A percentile compares a stretch with the other conserved stretches of the same genome.
phyloP scores from a whole-genome alignment of 2,888 invertebrate genomes.

The Leptothorax acervorum region DNA sequence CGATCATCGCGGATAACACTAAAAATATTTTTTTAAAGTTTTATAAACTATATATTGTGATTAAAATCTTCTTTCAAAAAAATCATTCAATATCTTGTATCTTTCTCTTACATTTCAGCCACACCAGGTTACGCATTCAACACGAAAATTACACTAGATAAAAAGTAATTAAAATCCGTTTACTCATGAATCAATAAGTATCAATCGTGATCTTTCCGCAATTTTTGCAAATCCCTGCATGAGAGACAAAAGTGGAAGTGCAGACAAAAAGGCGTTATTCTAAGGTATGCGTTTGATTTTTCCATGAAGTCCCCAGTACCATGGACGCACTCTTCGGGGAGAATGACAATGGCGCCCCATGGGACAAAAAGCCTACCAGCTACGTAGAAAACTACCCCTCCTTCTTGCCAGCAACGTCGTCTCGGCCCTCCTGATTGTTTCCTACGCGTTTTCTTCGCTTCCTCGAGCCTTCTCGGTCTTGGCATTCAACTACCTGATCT shows the following conservation, averaged over 20 bases:
- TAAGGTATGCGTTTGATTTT: conserved; percentile 84
- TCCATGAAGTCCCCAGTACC: conserved; percentile 78
- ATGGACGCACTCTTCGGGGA: conserved; percentile 81
- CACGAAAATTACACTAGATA: neutral
- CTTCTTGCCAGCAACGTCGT: conserved; percentile 69
- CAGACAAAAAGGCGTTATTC: conserved; percentile 66
- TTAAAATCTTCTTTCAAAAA: neutral
- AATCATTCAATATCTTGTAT: neutral
- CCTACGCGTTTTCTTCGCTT: conserved; percentile 80
- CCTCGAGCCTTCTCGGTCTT: conserved; percentile 60
- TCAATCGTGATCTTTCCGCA: conserved; percentile 50
- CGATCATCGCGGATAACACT: conserved; percentile 22
- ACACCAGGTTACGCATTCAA: neutral
- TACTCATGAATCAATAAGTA: conserved; percentile 20
- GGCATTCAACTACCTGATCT: conserved; percentile 61
- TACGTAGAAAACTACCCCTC: conserved; percentile 73
- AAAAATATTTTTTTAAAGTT: conserved; percentile 55
- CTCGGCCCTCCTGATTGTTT: conserved; percentile 83
- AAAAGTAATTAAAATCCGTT: neutral
- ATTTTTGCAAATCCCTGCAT: conserved; percentile 57
- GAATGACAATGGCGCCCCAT: conserved; percentile 84
- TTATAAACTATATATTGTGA: neutral
- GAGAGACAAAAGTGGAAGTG: conserved; percentile 38
- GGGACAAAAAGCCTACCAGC: conserved; percentile 82
- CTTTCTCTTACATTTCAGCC: neutral